These are phyloP conservation scores for Alexandromys fortis DNA, from an alignment of 2,113 vertebrate genomes.

Conservation along the genomic window DNA sequence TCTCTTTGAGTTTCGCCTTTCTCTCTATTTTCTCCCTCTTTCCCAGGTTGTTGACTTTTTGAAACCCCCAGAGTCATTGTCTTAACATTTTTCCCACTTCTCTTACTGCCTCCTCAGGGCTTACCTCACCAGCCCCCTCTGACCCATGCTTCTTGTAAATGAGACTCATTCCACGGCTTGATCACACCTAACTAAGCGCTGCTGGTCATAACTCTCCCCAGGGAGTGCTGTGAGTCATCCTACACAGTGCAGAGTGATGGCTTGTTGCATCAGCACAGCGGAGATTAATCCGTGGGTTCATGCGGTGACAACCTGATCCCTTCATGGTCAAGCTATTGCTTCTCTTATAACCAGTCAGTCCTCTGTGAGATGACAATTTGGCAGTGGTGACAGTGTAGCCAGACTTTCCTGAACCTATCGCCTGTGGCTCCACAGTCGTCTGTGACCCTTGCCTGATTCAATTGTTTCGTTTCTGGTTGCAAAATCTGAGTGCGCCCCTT, in stretches of 20 bases:
- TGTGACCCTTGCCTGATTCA: slow-evolving; percentile 18
- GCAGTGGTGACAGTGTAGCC: background rate
- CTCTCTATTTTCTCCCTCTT: fast-evolving
- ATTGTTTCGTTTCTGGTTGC: background rate
- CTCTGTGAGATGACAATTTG: background rate
- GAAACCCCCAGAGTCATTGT: background rate
- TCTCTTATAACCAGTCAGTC: background rate
- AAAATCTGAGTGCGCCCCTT: background rate
- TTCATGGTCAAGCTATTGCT: background rate
- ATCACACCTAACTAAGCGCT: background rate
- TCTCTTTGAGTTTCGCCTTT: background rate
- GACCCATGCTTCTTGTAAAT: slow-evolving; percentile 1
- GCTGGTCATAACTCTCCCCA: background rate
- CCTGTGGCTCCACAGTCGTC: background rate
- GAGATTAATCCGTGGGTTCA: background rate
- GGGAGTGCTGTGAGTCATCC: background rate
- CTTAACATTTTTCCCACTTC: background rate
- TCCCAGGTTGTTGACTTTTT: background rate
- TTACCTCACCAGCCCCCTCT: background rate
- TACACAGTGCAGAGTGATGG: background rate
- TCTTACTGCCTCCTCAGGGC: background rate
- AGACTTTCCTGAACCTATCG: slow-evolving; percentile 31
- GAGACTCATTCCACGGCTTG: background rate
- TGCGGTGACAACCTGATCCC: background rate
- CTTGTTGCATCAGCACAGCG: background rate